Evolutionary conservation across 2,113 vertebrate genomes (phyloP).

Genomic region (Drymodes brunneopygia): DNA sequence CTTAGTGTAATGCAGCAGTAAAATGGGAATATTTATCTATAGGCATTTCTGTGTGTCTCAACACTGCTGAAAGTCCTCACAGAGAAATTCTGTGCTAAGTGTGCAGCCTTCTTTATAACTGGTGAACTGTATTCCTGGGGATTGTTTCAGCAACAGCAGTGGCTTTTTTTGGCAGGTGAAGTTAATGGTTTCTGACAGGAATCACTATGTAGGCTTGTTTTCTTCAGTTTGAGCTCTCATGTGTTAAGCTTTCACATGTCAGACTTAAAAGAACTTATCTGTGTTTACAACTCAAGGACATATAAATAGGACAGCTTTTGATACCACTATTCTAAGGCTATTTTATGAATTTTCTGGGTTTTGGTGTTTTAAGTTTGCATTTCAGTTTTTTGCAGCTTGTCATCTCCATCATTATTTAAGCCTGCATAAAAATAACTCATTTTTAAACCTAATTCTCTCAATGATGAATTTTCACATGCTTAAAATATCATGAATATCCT

Average conservation of each 20-base stretch:
- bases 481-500: background rate
- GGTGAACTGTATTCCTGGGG: background rate
- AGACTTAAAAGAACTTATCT: constrained; percentile 1
- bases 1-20: background rate
- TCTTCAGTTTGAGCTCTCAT: constrained; percentile 3
- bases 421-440: background rate
- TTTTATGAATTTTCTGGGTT: background rate
- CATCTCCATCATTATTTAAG: background rate
- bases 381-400: background rate
- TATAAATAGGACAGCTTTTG: background rate
- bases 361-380: background rate
- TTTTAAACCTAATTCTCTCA: background rate
- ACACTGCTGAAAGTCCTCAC: background rate
- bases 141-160: background rate
- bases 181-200: constrained; percentile 41
- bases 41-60: background rate
- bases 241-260: constrained; percentile 11
- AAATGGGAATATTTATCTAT: background rate
- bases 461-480: background rate
- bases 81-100: background rate
- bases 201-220: constrained; percentile 18
- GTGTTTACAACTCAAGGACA: background rate
- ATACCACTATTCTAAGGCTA: background rate
- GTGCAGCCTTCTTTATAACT: background rate
- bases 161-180: constrained; percentile 20